phyloP scores from a whole-genome alignment of 2,888 invertebrate genomes.

The Cepaea hortensis region DNA sequence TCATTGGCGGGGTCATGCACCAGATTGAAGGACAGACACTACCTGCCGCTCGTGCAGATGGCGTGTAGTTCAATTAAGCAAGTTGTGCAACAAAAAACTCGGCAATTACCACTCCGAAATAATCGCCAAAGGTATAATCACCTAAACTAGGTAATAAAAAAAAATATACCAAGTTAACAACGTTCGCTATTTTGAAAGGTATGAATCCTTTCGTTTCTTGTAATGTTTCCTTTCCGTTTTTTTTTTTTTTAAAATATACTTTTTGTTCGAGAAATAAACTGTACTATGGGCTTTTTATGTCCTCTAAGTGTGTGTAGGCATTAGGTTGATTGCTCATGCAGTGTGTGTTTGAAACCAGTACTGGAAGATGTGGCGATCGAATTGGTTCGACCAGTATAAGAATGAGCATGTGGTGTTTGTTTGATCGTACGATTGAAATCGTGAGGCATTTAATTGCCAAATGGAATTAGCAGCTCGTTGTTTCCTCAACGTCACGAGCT shows the following conservation, averaged over 20 bases:
- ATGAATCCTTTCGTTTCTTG: not conserved
- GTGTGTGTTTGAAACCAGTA: not conserved
- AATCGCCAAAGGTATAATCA: not conserved
- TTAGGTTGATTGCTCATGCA: not conserved
- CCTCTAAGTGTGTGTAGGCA: not conserved
- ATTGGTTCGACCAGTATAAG: not conserved
- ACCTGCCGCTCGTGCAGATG: not conserved
- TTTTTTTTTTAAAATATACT: too few relatives aligned
- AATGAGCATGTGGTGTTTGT: conserved; percentile 3
- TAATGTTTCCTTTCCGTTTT: not conserved
- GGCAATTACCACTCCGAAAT: not conserved
- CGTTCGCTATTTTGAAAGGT: not conserved
- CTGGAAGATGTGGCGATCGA: not conserved
- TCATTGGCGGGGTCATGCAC: not conserved
- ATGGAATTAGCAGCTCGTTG: not conserved
- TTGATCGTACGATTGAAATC: not conserved
- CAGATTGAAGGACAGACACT: not conserved
- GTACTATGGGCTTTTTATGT: too few relatives aligned
- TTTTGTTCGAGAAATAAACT: too few relatives aligned
- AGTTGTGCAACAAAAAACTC: not conserved
- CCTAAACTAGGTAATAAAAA: too few relatives aligned
- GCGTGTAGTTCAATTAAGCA: conserved; percentile 13
- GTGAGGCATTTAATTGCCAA: not conserved
- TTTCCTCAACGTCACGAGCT: not conserved
- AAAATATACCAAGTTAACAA: not conserved